Percentiles rank a stretch among this genome's conserved stretches.
phyloP scores from a whole-genome alignment of 1,140 invertebrate genomes.

The Helicoverpa armigera region DNA sequence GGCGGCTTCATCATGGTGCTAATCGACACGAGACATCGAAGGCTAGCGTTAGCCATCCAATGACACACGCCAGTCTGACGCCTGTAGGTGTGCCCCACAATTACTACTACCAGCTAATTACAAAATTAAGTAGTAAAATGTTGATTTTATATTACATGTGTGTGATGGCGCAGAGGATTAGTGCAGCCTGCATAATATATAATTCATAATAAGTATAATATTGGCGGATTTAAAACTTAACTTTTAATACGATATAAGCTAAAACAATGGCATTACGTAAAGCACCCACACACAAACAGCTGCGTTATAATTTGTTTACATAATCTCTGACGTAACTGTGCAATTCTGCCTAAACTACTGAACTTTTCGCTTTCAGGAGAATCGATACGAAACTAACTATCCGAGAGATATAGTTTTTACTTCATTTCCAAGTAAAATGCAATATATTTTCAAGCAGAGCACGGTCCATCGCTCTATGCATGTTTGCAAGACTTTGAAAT shows the following conservation, averaged over 20 bases:
- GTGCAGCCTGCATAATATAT: slow-evolving; percentile 35
- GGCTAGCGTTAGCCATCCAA: not conserved
- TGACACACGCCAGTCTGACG: not conserved
- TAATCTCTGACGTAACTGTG: slow-evolving; percentile 53
- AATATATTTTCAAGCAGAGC: slow-evolving; percentile 6
- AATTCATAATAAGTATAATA: slow-evolving; percentile 39
- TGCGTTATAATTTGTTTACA: slow-evolving; percentile 25
- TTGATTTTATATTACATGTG: not conserved
- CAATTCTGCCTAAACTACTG: slow-evolving; percentile 27
- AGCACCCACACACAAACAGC: slow-evolving; percentile 50
- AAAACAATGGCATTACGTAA: slow-evolving; percentile 66
- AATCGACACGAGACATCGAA: slow-evolving; percentile 13
- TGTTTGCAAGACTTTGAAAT: not conserved
- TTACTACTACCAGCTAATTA: slow-evolving; percentile 8
- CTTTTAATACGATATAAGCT: slow-evolving; percentile 54
- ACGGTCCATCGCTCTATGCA: not conserved
- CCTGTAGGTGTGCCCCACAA: not conserved
- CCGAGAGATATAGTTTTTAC: not conserved
- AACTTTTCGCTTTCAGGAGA: not conserved
- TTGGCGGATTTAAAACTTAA: slow-evolving; percentile 57
- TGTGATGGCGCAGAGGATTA: not conserved
- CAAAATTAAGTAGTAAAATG: slow-evolving; percentile 17
- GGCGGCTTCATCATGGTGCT: not conserved
- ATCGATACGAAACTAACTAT: slow-evolving; percentile 11
- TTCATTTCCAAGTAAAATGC: not conserved